Evolutionary conservation across 2,888 invertebrate species (phyloP), one percentile per base, ranked within the genome.

Genomic region (Pterostichus madidus): DNA sequence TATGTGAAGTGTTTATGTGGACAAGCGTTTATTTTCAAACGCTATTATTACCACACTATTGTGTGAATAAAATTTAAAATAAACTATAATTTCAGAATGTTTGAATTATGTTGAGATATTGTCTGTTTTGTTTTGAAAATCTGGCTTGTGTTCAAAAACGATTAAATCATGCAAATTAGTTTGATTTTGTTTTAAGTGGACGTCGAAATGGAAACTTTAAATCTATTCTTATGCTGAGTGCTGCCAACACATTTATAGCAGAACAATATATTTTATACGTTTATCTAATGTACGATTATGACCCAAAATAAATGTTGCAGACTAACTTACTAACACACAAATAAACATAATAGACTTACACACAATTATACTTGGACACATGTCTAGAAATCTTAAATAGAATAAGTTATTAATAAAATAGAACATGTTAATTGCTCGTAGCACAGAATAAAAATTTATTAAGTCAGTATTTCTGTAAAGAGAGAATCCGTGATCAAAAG

Each of bases 101-200:
- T 71, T 71, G 44, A 71, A 71, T 44, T 71, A 71, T 44, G 68
- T 39, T 71, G 68, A 71, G 44, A 71, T 44, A 71, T 71, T 71
- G 68, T 71, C 39, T 71, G 68, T 44, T 44, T 44, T 71, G 68
- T 71, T 71, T 13, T 39, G 44, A 39, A 44, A 39, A 71, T 39
- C 68, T 71, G 68, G 68, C 68, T 71, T 15, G 46, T 71, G 68
- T 71, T 71, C 68, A 71, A 71, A 71, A 71, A 10, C 68, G 68
- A 71, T 71, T 71, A 71, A 71, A 71, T 71, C 68, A 71, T 71
- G 44, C 68, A 71, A 71, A 71, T 71, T 71, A 71, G 68, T 71
- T 71, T 71, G 68, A 71, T 71, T 71, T 71, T 71, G 68, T 71
- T 71, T 71, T 44, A 71, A 71, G 68, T 64, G 64, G 64, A 71